Percentiles rank a stretch among this genome's conserved stretches.
phyloP scores from a whole-genome alignment of 2,888 invertebrate species.

The Herminia tarsipennalis region DNA sequence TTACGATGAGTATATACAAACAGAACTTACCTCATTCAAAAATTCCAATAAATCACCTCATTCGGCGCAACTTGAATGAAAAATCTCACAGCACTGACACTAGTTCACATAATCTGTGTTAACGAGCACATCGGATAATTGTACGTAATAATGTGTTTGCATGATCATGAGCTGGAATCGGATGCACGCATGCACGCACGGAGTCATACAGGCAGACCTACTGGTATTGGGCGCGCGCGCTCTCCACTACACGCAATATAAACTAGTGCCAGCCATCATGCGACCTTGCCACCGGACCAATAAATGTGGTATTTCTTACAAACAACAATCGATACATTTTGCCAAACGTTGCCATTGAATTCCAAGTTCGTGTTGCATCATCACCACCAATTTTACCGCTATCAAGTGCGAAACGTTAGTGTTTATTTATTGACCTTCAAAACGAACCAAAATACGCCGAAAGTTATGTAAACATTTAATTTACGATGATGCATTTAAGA shows the following conservation, averaged over 20 bases:
- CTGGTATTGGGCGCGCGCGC: slow-evolving; percentile 56
- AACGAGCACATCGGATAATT: slow-evolving; percentile 23
- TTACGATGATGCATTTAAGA: too few species aligned
- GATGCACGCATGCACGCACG: slow-evolving; percentile 48
- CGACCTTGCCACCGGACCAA: slow-evolving; percentile 60
- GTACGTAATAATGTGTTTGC: slow-evolving; percentile 17
- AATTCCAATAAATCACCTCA: slow-evolving; percentile 13
- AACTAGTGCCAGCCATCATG: slow-evolving; percentile 47
- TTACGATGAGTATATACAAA: neutral
- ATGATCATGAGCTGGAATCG: slow-evolving; percentile 22
- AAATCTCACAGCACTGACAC: slow-evolving; percentile 29
- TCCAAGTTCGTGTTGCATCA: slow-evolving; percentile 36
- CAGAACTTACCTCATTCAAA: slow-evolving; percentile 31
- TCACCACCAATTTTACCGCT: slow-evolving; percentile 6
- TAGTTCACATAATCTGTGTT: slow-evolving; percentile 16
- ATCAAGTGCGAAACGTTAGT: neutral
- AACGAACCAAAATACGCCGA: too few species aligned
- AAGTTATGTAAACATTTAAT: too few species aligned
- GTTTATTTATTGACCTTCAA: slow-evolving; percentile 1
- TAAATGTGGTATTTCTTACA: slow-evolving; percentile 27
- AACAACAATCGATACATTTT: slow-evolving; percentile 29
- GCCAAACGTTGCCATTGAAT: slow-evolving; percentile 26
- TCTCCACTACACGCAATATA: slow-evolving; percentile 54
- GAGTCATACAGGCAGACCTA: slow-evolving; percentile 21
- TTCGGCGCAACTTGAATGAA: slow-evolving; percentile 18